Base-by-base conservation (phyloP, 2,888 invertebrate genomes). In the Mesoligia furuncula region DNA sequence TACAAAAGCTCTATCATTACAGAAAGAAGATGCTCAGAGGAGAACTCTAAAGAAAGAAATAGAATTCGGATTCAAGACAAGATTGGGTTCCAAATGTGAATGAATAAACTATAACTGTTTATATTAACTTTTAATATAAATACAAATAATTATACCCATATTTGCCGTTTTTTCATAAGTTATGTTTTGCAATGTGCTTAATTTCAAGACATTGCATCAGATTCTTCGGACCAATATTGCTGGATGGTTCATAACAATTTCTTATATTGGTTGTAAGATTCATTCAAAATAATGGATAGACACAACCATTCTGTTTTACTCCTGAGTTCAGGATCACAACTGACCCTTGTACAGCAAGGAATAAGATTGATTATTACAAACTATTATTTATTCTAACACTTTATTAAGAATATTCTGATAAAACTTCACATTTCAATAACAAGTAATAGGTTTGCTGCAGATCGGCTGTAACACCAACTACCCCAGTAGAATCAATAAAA, bases 1-100 rank as follows among this genome's bases (percentile, higher is more conserved):
- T 98, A 51, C 98, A 97, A 89, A 98, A 98, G 90, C 94, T 98
- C 3, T 98, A 97, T 89, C 97, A 97, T 66, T 97, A 97, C 84
- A 97, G 98, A 75, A 98, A 98, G 87, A 98, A 97, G 92, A 97
- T 97, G 91, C 93, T 97, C 61, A 95, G 94, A 88, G 97, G 95
- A 77, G 96, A 97, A 90, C 90, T 94, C 82, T 94, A 92, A 45
- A 57, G 20, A 64, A 48, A 62, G 27, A 64, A 65, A 59, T 61
- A 45, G 0, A 68, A 39, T 31, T 45, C 45, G 27, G 42, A 64
- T 54, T n/a, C 5, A 45, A 39, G 39, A 51, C 36, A 57, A 70
- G 27, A 48, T 62, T 45, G 57, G 65, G 64, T 71, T 48, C 8
- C 13, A 31, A 39, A 39, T 39, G 15, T n/a, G 48, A 80, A 71